phyloP scores from a whole-genome alignment of 1,140 invertebrate genomes.

The Eciton burchellii region DNA sequence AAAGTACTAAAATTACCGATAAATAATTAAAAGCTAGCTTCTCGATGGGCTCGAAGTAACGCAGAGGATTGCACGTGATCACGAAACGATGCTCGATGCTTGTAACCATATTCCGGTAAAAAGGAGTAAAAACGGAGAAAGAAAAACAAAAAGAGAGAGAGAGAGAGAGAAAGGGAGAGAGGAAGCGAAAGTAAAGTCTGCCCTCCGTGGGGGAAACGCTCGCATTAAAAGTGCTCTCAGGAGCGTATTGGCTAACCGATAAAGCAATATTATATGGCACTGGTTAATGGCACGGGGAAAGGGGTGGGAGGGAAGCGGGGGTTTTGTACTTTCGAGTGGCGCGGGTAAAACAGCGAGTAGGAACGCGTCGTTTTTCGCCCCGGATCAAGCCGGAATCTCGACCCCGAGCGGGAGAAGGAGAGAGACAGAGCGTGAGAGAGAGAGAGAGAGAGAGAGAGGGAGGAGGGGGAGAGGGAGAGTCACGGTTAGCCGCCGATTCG shows the following conservation, averaged over 20 bases:
- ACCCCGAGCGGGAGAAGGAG: no score
- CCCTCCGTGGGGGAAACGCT: constrained; percentile 3
- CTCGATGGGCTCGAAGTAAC: no score
- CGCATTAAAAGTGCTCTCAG: constrained; percentile 71
- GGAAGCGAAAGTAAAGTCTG: neutral
- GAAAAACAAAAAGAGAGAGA: no score
- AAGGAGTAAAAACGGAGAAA: neutral
- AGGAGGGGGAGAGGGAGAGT: no score
- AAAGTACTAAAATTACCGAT: no score
- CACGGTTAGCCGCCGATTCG: constrained; percentile 14
- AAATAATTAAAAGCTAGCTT: no score
- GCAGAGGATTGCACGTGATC: neutral
- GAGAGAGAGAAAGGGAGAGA: neutral
- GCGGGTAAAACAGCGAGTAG: constrained; percentile 45
- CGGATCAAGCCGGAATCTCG: no score
- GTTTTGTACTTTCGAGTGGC: constrained; percentile 44
- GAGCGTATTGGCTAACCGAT: constrained; percentile 54
- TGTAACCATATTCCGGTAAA: neutral
- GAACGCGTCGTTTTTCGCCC: constrained; percentile 26
- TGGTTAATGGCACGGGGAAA: constrained; percentile 55
- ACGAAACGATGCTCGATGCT: neutral
- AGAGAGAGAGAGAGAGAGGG: no score
- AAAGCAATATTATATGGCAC: constrained; percentile 67
- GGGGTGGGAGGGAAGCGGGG: no score
- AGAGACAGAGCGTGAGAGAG: no score